Conservation (phyloP, 2,113 vertebrate genomes). For the Pelusios castaneus region DNA sequence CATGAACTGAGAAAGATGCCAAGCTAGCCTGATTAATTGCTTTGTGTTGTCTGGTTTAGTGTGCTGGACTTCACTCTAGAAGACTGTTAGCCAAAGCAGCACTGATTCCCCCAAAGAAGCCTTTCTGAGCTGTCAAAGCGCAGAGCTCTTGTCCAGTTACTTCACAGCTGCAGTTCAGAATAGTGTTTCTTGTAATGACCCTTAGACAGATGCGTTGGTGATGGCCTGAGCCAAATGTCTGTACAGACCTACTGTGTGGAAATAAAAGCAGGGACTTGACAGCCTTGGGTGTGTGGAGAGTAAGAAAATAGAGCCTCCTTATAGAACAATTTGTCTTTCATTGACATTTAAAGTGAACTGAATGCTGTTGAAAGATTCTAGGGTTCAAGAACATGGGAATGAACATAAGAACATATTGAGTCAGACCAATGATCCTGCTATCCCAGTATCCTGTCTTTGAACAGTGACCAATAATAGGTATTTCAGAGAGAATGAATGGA, state of each 20-base stretch:
- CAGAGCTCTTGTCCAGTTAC: not conserved
- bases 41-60: constrained; percentile 55
- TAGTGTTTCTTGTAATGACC: fast-evolving
- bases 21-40: constrained; percentile 48
- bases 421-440: too few species aligned
- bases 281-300: not conserved
- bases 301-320: not conserved
- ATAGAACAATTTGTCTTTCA: not conserved
- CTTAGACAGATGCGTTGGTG: fast-evolving
- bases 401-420: too few species aligned
- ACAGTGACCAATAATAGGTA: too few species aligned
- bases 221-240: not conserved
- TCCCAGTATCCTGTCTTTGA: too few species aligned
- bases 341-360: not conserved
- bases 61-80: constrained; percentile 35
- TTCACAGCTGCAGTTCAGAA: fast-evolving
- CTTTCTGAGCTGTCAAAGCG: not conserved
- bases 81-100: fast-evolving
- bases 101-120: constrained; percentile 5
- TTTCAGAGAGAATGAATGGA: too few species aligned
- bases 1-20: constrained; percentile 28
- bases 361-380: not conserved
- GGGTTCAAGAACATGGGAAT: not conserved
- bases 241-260: not conserved
- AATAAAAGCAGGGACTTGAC: not conserved